These are phyloP conservation scores for Ophonus ardosiacus DNA, from an alignment of 2,888 invertebrate genomes.

Conservation along the genomic window DNA sequence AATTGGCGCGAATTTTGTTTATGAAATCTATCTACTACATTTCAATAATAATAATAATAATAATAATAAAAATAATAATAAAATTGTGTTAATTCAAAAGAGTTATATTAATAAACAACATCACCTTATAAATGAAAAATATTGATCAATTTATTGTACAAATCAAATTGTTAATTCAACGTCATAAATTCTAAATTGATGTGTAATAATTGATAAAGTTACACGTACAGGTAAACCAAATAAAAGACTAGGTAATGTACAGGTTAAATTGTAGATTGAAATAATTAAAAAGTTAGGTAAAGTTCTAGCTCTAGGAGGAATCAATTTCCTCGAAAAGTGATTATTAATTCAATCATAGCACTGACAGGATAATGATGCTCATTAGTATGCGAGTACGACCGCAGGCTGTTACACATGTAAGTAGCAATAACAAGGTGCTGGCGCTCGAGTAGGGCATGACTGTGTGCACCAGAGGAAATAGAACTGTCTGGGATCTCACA, in stretches of 20 bases:
- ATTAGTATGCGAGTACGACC: slow-evolving; percentile 29
- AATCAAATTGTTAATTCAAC: neutral
- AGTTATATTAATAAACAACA: too few species aligned
- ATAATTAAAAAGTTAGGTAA: slow-evolving; percentile 2
- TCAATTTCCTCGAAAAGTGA: slow-evolving; percentile 21
- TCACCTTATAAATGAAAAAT: neutral
- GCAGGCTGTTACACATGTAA: slow-evolving; percentile 48
- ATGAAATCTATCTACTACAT: too few species aligned
- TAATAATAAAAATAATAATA: too few species aligned
- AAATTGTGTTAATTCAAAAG: too few species aligned
- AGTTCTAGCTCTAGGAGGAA: neutral
- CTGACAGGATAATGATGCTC: slow-evolving; percentile 43
- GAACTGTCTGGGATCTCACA: slow-evolving; percentile 22
- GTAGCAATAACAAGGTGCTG: slow-evolving; percentile 25
- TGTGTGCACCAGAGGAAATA: slow-evolving; percentile 18
- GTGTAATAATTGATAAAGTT: neutral
- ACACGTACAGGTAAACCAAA: neutral
- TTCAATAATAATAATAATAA: too few species aligned
- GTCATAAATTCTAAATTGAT: neutral
- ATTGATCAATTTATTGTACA: neutral
- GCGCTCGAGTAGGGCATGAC: neutral
- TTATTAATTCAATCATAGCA: slow-evolving; percentile 44
- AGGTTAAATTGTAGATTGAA: neutral
- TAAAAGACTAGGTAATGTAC: neutral
- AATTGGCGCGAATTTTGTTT: too few species aligned